Evolutionary conservation across 1,140 invertebrate genomes (phyloP), one percentile per base, ranked within the genome.

Genomic region (Druon quercuslanigerum): DNA sequence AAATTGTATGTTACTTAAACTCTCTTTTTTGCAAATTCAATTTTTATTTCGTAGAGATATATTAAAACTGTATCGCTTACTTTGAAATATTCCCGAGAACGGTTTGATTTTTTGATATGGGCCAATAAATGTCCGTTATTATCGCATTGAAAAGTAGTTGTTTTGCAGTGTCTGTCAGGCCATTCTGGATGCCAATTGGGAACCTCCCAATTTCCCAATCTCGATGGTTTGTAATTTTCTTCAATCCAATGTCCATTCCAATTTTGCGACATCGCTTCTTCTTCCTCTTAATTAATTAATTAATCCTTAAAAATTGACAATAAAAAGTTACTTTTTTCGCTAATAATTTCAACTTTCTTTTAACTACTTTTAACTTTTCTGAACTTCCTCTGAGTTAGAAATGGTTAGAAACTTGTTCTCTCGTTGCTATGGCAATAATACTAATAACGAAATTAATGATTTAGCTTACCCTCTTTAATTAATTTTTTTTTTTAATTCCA

Each of bases 211-310:
- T 87, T 87, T 79, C 76, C 72, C 54, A 88, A 82, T 83, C 80
- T 87, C 52, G 57, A 78, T 19, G 86, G 77, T 73, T 81, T 79
- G 70, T 84, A 88, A 56, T 80, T n/a, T 54, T 85, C 80, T 25
- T 88, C 85, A 25, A 77, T 78, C 84, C 86, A 87, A 72, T 87
- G 79, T 46, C 81, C 85, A 71, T 85, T 84, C 87, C 86, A 88
- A 79, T 80, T 73, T 77, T 88, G 87, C 20, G 87, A 87, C 87
- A 88, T 88, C 16, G 70, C 76, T 75, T 80, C 57, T 71, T n/a
- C 6, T 73, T 54, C 20, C 11, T 56, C 20, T 56, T 4, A 11
- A 19, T 56, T 40, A 33, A 14, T 70, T 33, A n/a, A 16, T 25
- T 20, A 20, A 8, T 70, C 4, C 20, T 19, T 52, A 54, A 14